Conservation (phyloP, 2,113 vertebrate species). For the Leuciscus idus region DNA sequence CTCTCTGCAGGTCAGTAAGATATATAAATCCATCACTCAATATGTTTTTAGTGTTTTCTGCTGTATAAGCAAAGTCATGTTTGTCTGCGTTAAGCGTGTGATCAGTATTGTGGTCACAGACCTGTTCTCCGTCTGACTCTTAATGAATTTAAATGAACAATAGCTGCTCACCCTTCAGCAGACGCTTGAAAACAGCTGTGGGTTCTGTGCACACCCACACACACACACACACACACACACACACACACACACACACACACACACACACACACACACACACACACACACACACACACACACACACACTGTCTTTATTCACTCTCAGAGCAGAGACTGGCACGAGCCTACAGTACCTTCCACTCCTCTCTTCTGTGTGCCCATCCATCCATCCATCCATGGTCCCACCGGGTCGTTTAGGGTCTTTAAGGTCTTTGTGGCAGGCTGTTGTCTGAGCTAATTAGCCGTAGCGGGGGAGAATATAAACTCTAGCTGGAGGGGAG, state of each 20-base stretch:
- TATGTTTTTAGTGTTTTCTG: background rate
- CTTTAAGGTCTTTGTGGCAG: constrained; percentile 56
- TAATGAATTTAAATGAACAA: constrained; percentile 40
- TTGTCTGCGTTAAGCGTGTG: background rate
- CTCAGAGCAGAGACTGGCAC: constrained; percentile 82
- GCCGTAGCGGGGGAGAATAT: constrained; percentile 66
- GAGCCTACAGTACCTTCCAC: constrained; percentile 42
- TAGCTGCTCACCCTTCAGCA: constrained; percentile 32
- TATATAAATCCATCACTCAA: background rate
- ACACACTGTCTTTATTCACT: constrained; percentile 73
- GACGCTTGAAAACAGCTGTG: constrained; percentile 19
- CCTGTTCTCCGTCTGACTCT: constrained; percentile 36
- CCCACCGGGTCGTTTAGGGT: constrained; percentile 43
- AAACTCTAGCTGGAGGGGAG: constrained; percentile 48
- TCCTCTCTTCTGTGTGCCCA: constrained; percentile 41
- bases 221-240: too few relatives aligned
- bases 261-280: constrained; percentile 72
- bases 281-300: constrained; percentile 58
- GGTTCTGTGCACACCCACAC: constrained; percentile 60
- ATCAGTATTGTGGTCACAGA: constrained; percentile 25
- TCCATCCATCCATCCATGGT: constrained; percentile 25
- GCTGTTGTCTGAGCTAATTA: constrained; percentile 71
- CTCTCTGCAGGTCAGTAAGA: background rate
- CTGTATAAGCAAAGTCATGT: constrained; percentile 8
- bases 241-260: constrained; percentile 67